These are phyloP conservation scores for Agonopterix subpropinquella DNA, from an alignment of 2,888 invertebrate genomes.

Conservation along the genomic window DNA sequence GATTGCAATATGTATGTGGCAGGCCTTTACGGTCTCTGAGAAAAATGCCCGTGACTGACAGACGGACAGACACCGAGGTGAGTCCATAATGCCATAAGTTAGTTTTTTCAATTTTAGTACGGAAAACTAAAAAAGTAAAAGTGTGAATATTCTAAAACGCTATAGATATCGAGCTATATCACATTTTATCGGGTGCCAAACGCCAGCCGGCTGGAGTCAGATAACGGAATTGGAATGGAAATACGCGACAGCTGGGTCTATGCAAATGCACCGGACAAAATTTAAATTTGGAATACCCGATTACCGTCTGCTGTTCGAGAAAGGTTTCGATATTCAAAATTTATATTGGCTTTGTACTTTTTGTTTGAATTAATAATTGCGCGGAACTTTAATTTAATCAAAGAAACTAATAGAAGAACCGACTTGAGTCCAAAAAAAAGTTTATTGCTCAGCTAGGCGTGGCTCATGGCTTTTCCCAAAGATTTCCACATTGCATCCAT, in stretches of 20 bases:
- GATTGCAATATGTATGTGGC: no score
- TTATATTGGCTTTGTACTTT: neutral
- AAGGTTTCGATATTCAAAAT: slow-evolving; percentile 4
- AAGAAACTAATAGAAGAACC: neutral
- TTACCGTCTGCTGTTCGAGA: slow-evolving; percentile 3
- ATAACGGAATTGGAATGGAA: slow-evolving; percentile 20
- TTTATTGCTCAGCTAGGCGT: no score
- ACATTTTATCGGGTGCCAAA: slow-evolving; percentile 14
- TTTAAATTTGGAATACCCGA: slow-evolving; percentile 17
- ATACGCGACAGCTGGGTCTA: slow-evolving; percentile 18
- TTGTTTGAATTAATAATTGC: neutral
- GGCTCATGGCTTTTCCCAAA: no score
- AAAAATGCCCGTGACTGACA: no score
- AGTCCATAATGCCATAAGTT: no score
- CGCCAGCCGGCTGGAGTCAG: slow-evolving; percentile 7
- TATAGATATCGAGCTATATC: neutral
- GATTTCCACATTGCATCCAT: no score
- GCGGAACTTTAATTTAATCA: no score
- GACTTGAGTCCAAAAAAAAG: no score
- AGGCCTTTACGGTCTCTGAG: no score
- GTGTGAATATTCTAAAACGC: slow-evolving; percentile 6
- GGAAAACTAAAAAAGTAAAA: neutral
- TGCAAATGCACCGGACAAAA: slow-evolving; percentile 18
- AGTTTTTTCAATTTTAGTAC: no score
- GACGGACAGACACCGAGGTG: no score